Percentiles rank a stretch among this genome's conserved stretches.
Evolutionary conservation across 2,888 invertebrate species (phyloP).

Genomic region (Boloria euphrosyne): DNA sequence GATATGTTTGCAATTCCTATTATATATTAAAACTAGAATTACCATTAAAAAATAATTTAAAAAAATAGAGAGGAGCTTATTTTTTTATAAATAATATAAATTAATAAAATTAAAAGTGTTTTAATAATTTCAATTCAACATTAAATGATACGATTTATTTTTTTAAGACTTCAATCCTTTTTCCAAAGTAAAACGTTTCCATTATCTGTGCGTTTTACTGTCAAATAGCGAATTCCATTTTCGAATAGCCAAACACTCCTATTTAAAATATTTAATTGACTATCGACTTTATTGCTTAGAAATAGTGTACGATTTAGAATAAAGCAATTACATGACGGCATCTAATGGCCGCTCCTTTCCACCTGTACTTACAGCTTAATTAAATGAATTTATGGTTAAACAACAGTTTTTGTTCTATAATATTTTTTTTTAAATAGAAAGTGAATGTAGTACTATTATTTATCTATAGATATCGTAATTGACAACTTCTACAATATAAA

Average conservation of each 20-base stretch:
- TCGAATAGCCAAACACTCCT: conserved; percentile 50
- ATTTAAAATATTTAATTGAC: conserved; percentile 8
- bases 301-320: conserved; percentile 16
- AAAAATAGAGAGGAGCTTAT: too few species aligned
- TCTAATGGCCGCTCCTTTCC: conserved; percentile 44
- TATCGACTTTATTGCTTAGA: neutral
- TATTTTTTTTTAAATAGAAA: conserved; percentile 26
- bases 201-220: conserved; percentile 36
- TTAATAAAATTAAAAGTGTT: too few species aligned
- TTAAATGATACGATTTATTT: too few species aligned
- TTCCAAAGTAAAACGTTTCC: neutral
- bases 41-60: too few species aligned
- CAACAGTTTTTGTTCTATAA: conserved; percentile 20
- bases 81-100: too few species aligned
- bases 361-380: conserved; percentile 40
- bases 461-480: too few species aligned
- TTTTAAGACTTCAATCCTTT: neutral
- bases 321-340: conserved; percentile 15
- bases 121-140: too few species aligned
- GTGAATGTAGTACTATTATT: conserved; percentile 9
- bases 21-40: too few species aligned
- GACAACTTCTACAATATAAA: too few species aligned
- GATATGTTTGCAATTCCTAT: too few species aligned
- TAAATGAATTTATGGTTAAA: conserved; percentile 34
- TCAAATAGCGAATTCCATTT: conserved; percentile 60